Percentiles rank a stretch among this genome's conserved stretches.
Evolutionary conservation across 2,888 invertebrate genomes (phyloP).

Genomic region (Eugnorisma glareosa): DNA sequence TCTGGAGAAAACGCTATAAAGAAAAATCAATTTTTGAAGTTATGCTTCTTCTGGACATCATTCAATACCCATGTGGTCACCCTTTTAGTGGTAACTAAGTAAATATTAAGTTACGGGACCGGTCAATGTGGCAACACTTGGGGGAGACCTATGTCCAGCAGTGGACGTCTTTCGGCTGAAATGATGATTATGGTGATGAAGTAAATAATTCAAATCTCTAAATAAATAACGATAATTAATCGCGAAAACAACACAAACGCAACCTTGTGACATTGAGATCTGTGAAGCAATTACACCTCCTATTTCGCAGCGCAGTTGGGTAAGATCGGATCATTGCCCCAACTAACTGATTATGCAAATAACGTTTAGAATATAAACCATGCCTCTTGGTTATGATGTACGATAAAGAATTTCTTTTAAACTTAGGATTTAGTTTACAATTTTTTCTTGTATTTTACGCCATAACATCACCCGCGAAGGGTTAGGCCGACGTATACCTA

Average conservation of each 20-base stretch:
- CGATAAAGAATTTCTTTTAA: background rate
- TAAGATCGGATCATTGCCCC: conserved; percentile 57
- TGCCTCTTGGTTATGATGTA: conserved; percentile 10
- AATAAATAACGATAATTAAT: conserved; percentile 16
- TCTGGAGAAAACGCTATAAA: background rate
- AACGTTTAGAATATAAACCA: conserved; percentile 15
- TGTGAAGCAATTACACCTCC: conserved; percentile 50
- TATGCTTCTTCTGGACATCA: background rate
- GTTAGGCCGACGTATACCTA: too few species aligned
- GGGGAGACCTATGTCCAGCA: too few species aligned
- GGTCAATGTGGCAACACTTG: too few species aligned
- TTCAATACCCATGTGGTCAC: background rate
- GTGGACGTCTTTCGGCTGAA: too few species aligned
- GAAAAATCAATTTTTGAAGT: background rate
- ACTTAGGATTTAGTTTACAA: too few species aligned
- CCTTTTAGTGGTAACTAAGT: too few species aligned
- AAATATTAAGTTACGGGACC: too few species aligned
- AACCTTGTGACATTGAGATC: conserved; percentile 59
- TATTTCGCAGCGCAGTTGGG: conserved; percentile 65
- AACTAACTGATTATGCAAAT: conserved; percentile 61
- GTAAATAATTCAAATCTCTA: conserved; percentile 1
- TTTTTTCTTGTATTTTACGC: background rate
- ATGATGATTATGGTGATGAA: too few species aligned
- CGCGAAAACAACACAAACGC: conserved; percentile 37
- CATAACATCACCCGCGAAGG: too few species aligned